Base-by-base conservation (phyloP, 2,888 invertebrate genomes). In the Trichogramma dendrolimi region DNA sequence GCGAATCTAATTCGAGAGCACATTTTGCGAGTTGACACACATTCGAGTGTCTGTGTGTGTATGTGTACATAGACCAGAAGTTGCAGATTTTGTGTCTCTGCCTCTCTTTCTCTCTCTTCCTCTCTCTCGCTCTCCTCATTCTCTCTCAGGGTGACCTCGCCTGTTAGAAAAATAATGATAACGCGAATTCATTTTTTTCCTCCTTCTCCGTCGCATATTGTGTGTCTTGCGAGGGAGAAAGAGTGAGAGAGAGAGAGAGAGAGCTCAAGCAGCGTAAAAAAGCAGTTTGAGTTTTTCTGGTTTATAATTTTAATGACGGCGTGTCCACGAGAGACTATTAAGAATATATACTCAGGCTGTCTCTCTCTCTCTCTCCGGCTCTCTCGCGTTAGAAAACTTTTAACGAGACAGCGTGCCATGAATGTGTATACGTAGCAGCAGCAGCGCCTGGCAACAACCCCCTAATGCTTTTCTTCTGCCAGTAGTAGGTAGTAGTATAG, bases 231-330 rank as follows among this genome's bases (percentile, higher is more conserved):
- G 46, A 44, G 56, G 42, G 58, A 54, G 49, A 54, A 39, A 47
- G 60, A 49, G 55, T 49, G 57, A 53, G 63, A 41, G 60, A 62
- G 60, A 51, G 55, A 54, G 67, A 64, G 67, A 61, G 69, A 67
- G 67, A 66, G 67, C 64, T 27, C 66, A 62, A 62, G 66, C 51
- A 58, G 27, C 27, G 62, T 55, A 59, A 55, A 53, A 60, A 60
- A 65, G 67, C 55, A 65, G 42, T 62, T 14, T 70, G 69, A 70
- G 73, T 71, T 73, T 73, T 27, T 27, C 27, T 27, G 27, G 75
- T 73, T 77, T 79, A 79, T 78, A 78, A 79, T 78, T 79, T 79
- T 78, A 79, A 79, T 79, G 79, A 79, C 77, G 79, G 74, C 77
- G 73, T 77, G 78, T 78, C 77, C 79, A 78, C 75, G 77, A 77